These are phyloP conservation scores for Ochropleura leucogaster DNA, from an alignment of 2,888 invertebrate genomes.

Conservation along the genomic window DNA sequence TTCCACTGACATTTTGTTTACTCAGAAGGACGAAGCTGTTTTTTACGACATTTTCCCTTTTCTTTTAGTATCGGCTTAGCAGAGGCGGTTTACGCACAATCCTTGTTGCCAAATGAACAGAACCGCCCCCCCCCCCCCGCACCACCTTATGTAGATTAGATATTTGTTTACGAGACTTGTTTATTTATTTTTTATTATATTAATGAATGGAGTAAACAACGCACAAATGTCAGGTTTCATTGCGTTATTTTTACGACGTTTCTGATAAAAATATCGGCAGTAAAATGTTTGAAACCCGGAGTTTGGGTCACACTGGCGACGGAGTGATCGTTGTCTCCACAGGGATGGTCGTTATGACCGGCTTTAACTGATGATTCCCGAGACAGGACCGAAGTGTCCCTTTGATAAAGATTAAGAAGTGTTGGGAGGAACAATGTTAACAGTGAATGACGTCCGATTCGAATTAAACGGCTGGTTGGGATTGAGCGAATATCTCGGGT, in stretches of 20 bases:
- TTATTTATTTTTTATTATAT: constrained; percentile 52
- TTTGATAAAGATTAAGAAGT: constrained; percentile 25
- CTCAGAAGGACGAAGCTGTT: constrained; percentile 46
- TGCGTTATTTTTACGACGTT: constrained; percentile 56
- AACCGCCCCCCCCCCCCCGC: constrained; percentile 19
- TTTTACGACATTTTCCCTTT: constrained; percentile 61
- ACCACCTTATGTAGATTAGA: constrained; percentile 62
- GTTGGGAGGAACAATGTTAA: constrained; percentile 1
- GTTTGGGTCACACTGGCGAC: constrained; percentile 18
- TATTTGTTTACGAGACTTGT: constrained; percentile 64
- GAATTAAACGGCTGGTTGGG: not conserved
- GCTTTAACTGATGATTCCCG: constrained; percentile 15
- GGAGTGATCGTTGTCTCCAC: constrained; percentile 1
- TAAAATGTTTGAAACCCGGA: constrained; percentile 35
- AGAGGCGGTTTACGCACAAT: constrained; percentile 47
- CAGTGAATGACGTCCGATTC: not conserved
- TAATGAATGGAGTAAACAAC: constrained; percentile 54
- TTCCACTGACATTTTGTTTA: constrained; percentile 54
- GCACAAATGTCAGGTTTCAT: constrained; percentile 56
- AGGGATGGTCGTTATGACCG: constrained; percentile 23
- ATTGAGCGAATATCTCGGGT: not conserved
- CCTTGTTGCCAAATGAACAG: constrained; percentile 38
- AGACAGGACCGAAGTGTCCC: constrained; percentile 1
- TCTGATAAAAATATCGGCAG: constrained; percentile 39
- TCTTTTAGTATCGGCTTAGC: constrained; percentile 58